These are phyloP conservation scores for Oryzaephilus surinamensis DNA, from an alignment of 1,140 invertebrate species.

Conservation along the genomic window DNA sequence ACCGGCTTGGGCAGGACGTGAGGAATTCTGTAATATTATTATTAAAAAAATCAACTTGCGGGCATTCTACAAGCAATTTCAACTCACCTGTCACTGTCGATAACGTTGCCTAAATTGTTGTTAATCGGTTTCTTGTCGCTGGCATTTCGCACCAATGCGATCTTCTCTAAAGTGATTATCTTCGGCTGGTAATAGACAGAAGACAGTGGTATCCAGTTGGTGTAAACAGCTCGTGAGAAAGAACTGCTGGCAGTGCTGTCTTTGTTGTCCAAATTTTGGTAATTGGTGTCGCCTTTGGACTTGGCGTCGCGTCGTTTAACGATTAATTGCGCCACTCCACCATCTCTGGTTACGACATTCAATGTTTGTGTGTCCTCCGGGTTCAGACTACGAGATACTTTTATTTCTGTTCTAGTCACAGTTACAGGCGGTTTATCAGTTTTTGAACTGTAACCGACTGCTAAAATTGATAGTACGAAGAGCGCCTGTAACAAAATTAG, in stretches of 20 bases:
- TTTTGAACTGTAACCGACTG: constrained; percentile 2
- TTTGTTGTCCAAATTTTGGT: constrained; percentile 2
- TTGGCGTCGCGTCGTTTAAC: constrained; percentile 57
- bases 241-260: too few relatives aligned
- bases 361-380: constrained; percentile 63
- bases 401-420: constrained; percentile 58
- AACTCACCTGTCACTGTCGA: constrained; percentile 32
- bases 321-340: constrained; percentile 61
- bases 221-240: constrained; percentile 16
- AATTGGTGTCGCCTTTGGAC: constrained; percentile 5
- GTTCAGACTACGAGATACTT: constrained; percentile 64
- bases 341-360: constrained; percentile 60
- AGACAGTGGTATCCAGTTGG: constrained; percentile 31
- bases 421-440: constrained; percentile 24
- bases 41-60: background rate
- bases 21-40: constrained; percentile 25
- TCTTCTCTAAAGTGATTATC: constrained; percentile 20
- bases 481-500: constrained; percentile 8
- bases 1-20: constrained; percentile 56
- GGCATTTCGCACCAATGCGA: constrained; percentile 23
- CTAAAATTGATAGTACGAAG: constrained; percentile 1
- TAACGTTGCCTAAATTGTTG: constrained; percentile 24
- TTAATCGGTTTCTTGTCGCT: constrained; percentile 12
- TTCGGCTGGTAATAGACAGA: constrained; percentile 24
- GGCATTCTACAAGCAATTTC: background rate